Conservation (phyloP, 2,113 vertebrate species). For the Platichthys stellatus region DNA sequence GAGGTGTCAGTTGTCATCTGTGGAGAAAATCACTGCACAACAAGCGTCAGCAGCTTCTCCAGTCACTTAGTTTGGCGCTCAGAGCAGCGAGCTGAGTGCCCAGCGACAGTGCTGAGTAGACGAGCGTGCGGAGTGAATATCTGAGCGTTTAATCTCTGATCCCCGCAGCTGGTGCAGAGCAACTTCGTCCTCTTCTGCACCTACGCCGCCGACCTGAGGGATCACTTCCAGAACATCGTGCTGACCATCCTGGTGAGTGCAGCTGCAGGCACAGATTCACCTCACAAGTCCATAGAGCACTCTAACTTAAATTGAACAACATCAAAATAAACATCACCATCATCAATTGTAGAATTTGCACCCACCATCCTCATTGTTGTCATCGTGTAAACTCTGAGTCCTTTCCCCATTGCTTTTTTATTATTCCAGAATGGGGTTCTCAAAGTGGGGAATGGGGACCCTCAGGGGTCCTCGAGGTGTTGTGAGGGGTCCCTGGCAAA, state of each 20-base stretch:
- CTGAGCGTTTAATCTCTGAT: constrained; percentile 60
- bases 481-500: no score
- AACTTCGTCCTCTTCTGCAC: constrained; percentile 98
- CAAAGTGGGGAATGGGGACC: no score
- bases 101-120: constrained; percentile 53
- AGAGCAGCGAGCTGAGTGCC: constrained; percentile 12
- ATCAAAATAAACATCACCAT: not conserved
- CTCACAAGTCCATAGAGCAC: not conserved
- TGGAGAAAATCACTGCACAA: constrained; percentile 46
- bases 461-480: no score
- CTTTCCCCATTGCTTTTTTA: no score
- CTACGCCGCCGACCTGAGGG: constrained; percentile 87
- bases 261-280: not conserved
- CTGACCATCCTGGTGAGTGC: constrained; percentile 93
- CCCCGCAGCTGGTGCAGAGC: constrained; percentile 90
- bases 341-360: not conserved
- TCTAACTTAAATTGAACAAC: not conserved
- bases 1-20: constrained; percentile 62
- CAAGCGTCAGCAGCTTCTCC: constrained; percentile 63
- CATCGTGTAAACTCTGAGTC: no score
- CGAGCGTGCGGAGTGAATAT: constrained; percentile 11
- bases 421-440: no score
- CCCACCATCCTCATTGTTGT: no score
- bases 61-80: constrained; percentile 42
- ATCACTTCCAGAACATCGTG: constrained; percentile 94